Evolutionary conservation across 2,888 invertebrate genomes (phyloP), one percentile per base, ranked within the genome.

Genomic region (Argyresthia goedartella): DNA sequence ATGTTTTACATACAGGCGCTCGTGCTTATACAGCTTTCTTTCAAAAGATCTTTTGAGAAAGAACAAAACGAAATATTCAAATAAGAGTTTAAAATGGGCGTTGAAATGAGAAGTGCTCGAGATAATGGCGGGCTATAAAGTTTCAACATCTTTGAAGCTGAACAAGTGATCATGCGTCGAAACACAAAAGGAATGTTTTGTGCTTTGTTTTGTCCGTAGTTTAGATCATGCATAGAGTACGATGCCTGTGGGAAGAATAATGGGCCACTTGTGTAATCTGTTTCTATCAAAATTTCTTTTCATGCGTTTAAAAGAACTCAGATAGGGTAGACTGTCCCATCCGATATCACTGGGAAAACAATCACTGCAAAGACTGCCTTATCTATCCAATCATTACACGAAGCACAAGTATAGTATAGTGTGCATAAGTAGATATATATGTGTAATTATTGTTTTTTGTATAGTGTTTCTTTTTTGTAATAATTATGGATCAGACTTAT

Each of bases 41-140:
- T 41, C 42, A 16, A 44, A 41, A 50, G 50, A 34, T 16, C 35
- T 44, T 50, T 44, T 43, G 9, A 50, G 59, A 54, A 53, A 52
- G 34, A 50, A 59, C 55, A 53, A 52, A 60, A 61, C 57, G 57
- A 59, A 58, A 53, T 57, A 59, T 59, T 60, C 54, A 58, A 59
- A 58, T 59, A 41, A 42, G 55, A 57, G 54, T 55, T 59, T 55
- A 50, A 58, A 59, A 61, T 60, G 57, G 55, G 54, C 55, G 52
- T 56, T 55, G 50, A 61, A 57, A 64, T 60, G 56, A 58, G 53
- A 54, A 57, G 54, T 59, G 55, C 53, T 60, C 53, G 52, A 60
- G 56, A 60, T 65, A 64, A 65, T 61, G 56, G 62, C 53, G 50
- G 51, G 56, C 59, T 61, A 63, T 63, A 59, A 66, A 64, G 56